phyloP scores from a whole-genome alignment of 2,797 vertebrate genomes.

The Spondyliosoma cantharus region DNA sequence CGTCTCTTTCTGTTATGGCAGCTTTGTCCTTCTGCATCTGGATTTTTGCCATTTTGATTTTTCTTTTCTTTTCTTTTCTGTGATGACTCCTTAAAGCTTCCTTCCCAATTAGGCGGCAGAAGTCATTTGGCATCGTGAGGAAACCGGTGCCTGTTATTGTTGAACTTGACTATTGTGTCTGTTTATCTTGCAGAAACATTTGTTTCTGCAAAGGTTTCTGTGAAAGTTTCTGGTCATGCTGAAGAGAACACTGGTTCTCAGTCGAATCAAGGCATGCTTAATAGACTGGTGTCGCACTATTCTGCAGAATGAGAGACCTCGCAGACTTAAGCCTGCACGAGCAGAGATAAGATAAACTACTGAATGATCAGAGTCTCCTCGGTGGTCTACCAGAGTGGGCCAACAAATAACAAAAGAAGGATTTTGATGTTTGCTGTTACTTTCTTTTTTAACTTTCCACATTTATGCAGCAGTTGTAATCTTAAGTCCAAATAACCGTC shows the following conservation, averaged over 20 bases:
- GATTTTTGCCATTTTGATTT: slow-evolving; percentile 44
- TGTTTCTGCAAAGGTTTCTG: slow-evolving; percentile 45
- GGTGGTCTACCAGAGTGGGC: slow-evolving; percentile 24
- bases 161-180: slow-evolving; percentile 68
- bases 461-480: slow-evolving; percentile 24
- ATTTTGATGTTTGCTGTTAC: slow-evolving; percentile 27
- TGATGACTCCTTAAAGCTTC: slow-evolving; percentile 39
- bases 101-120: slow-evolving; percentile 52
- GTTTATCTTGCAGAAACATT: slow-evolving; percentile 76
- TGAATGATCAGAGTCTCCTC: slow-evolving; percentile 41
- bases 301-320: slow-evolving; percentile 42
- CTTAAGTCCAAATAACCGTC: slow-evolving; percentile 12
- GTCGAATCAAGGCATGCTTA: slow-evolving; percentile 45
- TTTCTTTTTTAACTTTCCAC: not conserved
- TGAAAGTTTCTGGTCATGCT: slow-evolving; percentile 49
- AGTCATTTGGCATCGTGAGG: slow-evolving; percentile 52
- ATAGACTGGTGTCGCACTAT: slow-evolving; percentile 45
- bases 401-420: slow-evolving; percentile 24
- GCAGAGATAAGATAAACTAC: slow-evolving; percentile 57
- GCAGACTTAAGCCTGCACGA: slow-evolving; percentile 53
- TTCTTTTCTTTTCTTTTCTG: slow-evolving; percentile 1
- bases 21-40: slow-evolving; percentile 33
- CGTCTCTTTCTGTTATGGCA: slow-evolving; percentile 28
- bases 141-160: slow-evolving; percentile 60
- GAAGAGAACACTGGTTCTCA: slow-evolving; percentile 32